Evolutionary conservation across 2,797 vertebrate genomes (phyloP), one percentile per base, ranked within the genome.

Genomic region (Chanos chanos): DNA sequence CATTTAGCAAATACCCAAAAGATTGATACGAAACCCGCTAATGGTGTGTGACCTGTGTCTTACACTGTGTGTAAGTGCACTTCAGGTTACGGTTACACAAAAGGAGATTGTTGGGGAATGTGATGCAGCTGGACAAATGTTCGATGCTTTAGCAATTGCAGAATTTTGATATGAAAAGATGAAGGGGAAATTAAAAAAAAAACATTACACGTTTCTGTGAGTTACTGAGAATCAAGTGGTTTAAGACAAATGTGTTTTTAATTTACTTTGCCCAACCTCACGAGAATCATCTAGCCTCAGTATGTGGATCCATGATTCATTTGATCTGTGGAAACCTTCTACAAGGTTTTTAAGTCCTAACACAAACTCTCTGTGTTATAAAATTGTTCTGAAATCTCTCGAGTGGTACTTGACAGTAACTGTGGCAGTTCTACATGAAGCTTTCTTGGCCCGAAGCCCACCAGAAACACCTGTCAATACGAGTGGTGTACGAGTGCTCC

Each of bases 11-110:
- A 67, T 50, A 59, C 28, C 28, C 21, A 43, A 57, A 68, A 9
- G 61, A 71, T 45, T 66, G 61, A 73, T 70, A 68, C 25, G 40
- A 51, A 33, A 55, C 62, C 52, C 45, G 19, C 30, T 47, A 50
- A 39, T 36, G 41, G 44, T 56, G 36, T 43, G 43, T 59, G 61
- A 57, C 64, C 64, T 65, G 45, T 28, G 50, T 30, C 30, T 56
- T 49, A 51, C 31, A 37, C 61, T 34, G n/a, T n/a, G n/a, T n/a
- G n/a, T n/a, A n/a, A n/a, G n/a, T n/a, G 36, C 36, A 25, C 48
- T 64, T 36, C 55, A 53, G n/a, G 48, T 13, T 28, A 9, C 44
- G 71, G 43, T 22, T 53, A 64, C 62, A 41, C 41, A n/a, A 44
- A 40, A 30, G 33, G 13, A 27, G 16, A 50, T 18, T 27, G 45